These are phyloP conservation scores for Albula glossodonta DNA, from an alignment of 2,113 vertebrate species.

Conservation along the genomic window DNA sequence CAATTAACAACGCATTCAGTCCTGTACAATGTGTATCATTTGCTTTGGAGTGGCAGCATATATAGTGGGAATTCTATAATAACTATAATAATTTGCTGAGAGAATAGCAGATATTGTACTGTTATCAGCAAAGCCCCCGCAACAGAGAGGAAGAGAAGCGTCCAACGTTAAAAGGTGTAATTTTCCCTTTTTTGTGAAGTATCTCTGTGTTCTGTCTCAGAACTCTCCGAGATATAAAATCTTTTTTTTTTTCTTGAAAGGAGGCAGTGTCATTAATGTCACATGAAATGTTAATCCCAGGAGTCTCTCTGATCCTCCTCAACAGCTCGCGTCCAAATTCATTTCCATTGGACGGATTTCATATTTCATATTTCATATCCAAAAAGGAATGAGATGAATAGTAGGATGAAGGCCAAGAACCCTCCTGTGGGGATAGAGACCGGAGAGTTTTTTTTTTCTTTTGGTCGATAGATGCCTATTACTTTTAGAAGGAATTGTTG, in stretches of 20 bases:
- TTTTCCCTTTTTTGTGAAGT: not conserved
- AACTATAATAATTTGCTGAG: not conserved
- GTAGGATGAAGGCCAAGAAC: not conserved
- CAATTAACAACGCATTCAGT: not conserved
- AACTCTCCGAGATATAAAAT: not conserved
- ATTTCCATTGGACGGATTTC: not conserved
- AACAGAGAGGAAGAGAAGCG: not conserved
- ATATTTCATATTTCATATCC: not conserved
- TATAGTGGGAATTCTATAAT: not conserved
- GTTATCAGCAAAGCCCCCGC: constrained; percentile 2
- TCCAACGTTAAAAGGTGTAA: not conserved
- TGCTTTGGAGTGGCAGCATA: not conserved
- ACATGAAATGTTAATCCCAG: not conserved
- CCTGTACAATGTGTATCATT: not conserved
- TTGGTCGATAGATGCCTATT: not conserved
- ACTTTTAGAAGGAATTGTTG: not conserved
- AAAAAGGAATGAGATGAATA: not conserved
- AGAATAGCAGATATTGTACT: not conserved
- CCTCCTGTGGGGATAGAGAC: not conserved
- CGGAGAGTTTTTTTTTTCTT: not conserved
- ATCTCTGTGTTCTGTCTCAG: not conserved
- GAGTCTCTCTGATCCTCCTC: not conserved
- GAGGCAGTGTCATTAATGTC: not conserved
- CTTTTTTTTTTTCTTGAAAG: constrained; percentile 4
- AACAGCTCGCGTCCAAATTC: not conserved